A percentile compares a stretch with the other conserved stretches of the same genome.
phyloP scores from a whole-genome alignment of 2,113 vertebrate species.

The Gnathonemus longibarbis region DNA sequence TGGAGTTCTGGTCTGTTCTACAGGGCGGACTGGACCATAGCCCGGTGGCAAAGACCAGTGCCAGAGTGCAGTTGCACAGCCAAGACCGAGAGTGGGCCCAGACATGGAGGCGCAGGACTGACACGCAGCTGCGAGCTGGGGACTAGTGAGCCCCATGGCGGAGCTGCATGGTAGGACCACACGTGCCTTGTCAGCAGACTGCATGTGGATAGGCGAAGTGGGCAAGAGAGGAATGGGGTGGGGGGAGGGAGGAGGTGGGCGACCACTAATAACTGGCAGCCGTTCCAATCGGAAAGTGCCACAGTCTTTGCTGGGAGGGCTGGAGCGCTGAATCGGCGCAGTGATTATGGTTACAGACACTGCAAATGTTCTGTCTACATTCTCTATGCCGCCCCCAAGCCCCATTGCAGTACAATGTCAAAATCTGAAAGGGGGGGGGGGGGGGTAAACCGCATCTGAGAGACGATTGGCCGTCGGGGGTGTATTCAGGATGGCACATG shows the following conservation, averaged over 20 bases:
- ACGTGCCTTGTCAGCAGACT: constrained; percentile 50
- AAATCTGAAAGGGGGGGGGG: constrained; percentile 11
- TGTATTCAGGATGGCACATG: neutral
- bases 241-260: constrained; percentile 14
- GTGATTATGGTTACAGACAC: constrained; percentile 15
- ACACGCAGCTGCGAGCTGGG: constrained; percentile 8
- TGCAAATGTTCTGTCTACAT: neutral
- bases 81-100: neutral
- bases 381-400: neutral
- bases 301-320: constrained; percentile 39
- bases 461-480: neutral
- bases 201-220: neutral
- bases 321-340: constrained; percentile 33
- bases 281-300: constrained; percentile 31
- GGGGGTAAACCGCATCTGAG: neutral
- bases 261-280: constrained; percentile 35
- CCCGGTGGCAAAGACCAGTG: neutral
- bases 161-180: constrained; percentile 20
- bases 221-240: neutral
- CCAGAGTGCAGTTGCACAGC: neutral
- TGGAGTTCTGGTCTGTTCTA: neutral
- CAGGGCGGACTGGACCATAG: neutral
- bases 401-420: constrained; percentile 16
- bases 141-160: neutral
- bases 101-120: neutral